These are phyloP conservation scores for Drosophila acutilabella DNA, from an alignment of 2,888 invertebrate genomes.

Conservation along the genomic window DNA sequence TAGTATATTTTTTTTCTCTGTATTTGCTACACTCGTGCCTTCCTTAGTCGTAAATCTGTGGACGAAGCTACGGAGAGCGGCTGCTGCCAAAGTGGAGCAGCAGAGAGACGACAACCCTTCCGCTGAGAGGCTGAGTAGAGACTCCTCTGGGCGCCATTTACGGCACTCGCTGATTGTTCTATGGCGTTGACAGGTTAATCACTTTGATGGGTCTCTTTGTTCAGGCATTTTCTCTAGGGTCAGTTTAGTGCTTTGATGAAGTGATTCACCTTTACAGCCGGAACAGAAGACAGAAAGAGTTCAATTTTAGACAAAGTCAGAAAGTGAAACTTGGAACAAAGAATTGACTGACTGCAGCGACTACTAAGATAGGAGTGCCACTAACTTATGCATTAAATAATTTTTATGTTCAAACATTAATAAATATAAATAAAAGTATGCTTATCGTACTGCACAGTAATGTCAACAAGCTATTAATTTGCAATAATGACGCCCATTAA, in stretches of 20 bases:
- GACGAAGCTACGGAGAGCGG: constrained; percentile 39
- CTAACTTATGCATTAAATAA: too few species aligned
- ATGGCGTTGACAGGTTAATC: constrained; percentile 80
- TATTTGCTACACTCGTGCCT: constrained; percentile 21
- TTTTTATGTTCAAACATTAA: neutral
- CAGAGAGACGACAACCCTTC: constrained; percentile 32
- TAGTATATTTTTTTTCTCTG: neutral
- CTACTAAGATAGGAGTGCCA: too few species aligned
- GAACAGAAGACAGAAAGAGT: neutral
- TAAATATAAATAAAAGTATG: neutral
- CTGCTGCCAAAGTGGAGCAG: constrained; percentile 42
- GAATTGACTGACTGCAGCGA: too few species aligned
- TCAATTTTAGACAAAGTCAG: neutral
- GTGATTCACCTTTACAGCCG: constrained; percentile 55
- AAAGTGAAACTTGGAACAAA: neutral
- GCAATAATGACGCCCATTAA: constrained; percentile 32
- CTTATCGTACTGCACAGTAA: constrained; percentile 9
- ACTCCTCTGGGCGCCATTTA: constrained; percentile 52
- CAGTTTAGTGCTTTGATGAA: constrained; percentile 50
- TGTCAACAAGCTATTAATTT: constrained; percentile 46
- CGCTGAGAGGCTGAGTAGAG: constrained; percentile 5
- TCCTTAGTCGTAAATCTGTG: constrained; percentile 74
- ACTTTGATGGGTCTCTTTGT: constrained; percentile 31
- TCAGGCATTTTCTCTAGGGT: constrained; percentile 50
- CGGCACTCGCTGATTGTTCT: constrained; percentile 66